Evolutionary conservation across 2,888 invertebrate genomes (phyloP), one percentile per base, ranked within the genome.

Genomic region (Zeuzera pyrina): DNA sequence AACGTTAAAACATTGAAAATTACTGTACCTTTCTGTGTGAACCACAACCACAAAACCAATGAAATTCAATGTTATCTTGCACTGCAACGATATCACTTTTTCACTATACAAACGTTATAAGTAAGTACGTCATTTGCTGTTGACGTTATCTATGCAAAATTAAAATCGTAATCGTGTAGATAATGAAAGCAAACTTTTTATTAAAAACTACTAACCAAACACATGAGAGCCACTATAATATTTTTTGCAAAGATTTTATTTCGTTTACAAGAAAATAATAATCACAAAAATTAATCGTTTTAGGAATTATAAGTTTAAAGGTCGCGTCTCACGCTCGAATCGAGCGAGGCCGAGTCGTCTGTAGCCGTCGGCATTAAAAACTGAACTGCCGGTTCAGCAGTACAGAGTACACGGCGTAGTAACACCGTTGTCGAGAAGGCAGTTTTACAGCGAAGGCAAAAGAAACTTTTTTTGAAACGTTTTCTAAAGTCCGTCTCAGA

Each of bases 41-140:
- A 28, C 28, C 15, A 15, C 32, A 58, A 70, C 74, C 71, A 52
- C 76, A 70, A 63, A 63, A 60, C 63, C n/a, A 41, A 59, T 57
- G 63, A 65, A 68, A 68, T 57, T 42, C 36, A 42, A 49, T 40
- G 54, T 64, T 66, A 71, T 70, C 65, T 58, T n/a, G 45, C 56
- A 63, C 67, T 58, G 57, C 63, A 67, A 57, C 57, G 43, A 12
- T 51, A 56, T 52, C 64, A 67, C 57, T 64, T 61, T 63, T 61
- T 54, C 64, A 69, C 68, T 57, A n/a, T n/a, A 66, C 66, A 74
- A 76, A 72, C 61, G 25, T 22, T n/a, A n/a, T n/a, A n/a, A 22
- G 22, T 25, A 25, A 12, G 25, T 49, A 58, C 59, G 60, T 58
- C 56, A 57, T 55, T 35, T n/a, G n/a, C 10, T 12, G 11, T 7